Evolutionary conservation across 2,797 vertebrate species (phyloP), one percentile per base, ranked within the genome.

Genomic region (Lagodon rhomboides): DNA sequence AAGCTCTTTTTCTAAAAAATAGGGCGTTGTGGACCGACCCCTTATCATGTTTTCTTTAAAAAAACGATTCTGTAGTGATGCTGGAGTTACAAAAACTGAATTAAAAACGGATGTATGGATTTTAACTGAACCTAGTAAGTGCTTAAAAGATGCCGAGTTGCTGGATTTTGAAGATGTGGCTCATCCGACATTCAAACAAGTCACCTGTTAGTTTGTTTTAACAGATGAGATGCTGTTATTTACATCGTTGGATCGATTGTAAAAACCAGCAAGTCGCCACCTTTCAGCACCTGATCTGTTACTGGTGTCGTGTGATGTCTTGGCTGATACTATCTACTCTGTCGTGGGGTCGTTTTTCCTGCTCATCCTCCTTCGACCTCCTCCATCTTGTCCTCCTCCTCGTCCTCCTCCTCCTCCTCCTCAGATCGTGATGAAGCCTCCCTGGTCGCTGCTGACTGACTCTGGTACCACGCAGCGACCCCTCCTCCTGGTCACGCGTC

Each of bases 381-480:
- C 38, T 38, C 38, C 38, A 11, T 38, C 38, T 38, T 38, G 38
- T 38, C 38, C 34, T 73, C 34, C 12, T 92, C 76, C 85, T 98
- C 25, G 61, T 79, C 58, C 34, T 34, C 67, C 64, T 12, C 66
- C 43, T 30, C 77, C 62, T 82, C 34, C 12, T 92, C 75, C 85
- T 98, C 93, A 99, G 80, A 98, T 90, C 0, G 96, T 97, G 90
- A 99, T 97, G 92, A 99, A 99, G 3, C 97, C 98, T 55, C 98
- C 98, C 68, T 97, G 97, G 86, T 98, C 96, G 10, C 94, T 92
- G 30, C 96, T 96, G 80, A 94, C 96, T 0, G 96, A 94, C 30
- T 98, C 97, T 0, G 98, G 98, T 63, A 97, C 97, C 90, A 99
- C 97, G 0, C 98, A 99, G 89, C 98, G 97, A 11, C 98, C 98